Evolutionary conservation across 2,888 invertebrate species (phyloP), one percentile per base, ranked within the genome.

Genomic region (Morinoia aosen): DNA sequence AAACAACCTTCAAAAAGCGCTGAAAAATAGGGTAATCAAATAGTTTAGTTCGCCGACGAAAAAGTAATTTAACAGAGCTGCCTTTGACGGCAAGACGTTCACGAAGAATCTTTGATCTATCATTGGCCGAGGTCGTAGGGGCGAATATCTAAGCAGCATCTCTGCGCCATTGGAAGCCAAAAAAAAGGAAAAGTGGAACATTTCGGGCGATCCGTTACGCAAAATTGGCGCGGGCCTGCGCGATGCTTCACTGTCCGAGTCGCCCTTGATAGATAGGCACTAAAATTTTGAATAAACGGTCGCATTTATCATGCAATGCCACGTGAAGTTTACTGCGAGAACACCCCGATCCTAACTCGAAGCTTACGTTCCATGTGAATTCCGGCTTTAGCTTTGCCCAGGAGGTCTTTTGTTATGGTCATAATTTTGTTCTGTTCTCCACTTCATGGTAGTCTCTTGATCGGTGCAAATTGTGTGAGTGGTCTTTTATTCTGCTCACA

Each of bases 181-280:
- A 76, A n/a, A n/a, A 33, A 76, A 76, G 76, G 25, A 19, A 76
- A 76, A 76, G 2, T 76, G 76, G 76, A 76, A 76, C 25, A 76
- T 76, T 76, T 90, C 33, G 90, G 19, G 90, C 90, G 40, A 90
- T 90, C 39, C 39, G 90, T 90, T 90, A 39, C 39, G 14, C 90
- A 14, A 90, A 48, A 90, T 90, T 90, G 90, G 90, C 40, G 39
- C n/a, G 40, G 64, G 40, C 48, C 12, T 19, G 14, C 90, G 90
- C 90, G 90, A 90, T 90, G 48, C 90, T 48, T 90, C 90, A 90
- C 90, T 90, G 90, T 90, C 90, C 19, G 16, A 19, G 16, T 48
- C 90, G 90, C 90, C 16, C 39, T 76, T 90, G 90, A 90, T 90
- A 40, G 90, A 90, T 90, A 40, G 90, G 40, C 90, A 40, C 90